Conservation (phyloP, 2,888 invertebrate genomes). For the Molanna angustata region DNA sequence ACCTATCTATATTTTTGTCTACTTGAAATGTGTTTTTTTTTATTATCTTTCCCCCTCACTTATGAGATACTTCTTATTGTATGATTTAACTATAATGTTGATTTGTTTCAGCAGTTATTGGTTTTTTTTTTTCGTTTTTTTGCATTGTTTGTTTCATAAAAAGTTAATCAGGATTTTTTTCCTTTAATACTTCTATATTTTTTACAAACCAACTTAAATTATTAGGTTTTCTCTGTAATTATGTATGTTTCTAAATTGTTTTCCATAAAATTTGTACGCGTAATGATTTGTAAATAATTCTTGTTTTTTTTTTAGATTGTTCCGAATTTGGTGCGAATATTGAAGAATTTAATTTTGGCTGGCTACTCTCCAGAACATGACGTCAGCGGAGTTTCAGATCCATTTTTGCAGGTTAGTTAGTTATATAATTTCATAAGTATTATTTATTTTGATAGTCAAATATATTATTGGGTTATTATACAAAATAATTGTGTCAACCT, state of each 20-base stretch:
- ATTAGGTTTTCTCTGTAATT: no score
- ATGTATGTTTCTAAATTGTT: no score
- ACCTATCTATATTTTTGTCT: no score
- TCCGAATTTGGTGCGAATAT: slow-evolving; percentile 94
- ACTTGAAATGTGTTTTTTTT: no score
- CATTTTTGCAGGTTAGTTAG: slow-evolving; percentile 86
- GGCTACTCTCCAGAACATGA: slow-evolving; percentile 99
- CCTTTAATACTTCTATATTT: neutral
- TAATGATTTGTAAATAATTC: slow-evolving; percentile 5
- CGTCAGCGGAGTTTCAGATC: slow-evolving; percentile 98
- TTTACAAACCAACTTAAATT: neutral
- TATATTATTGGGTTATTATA: slow-evolving; percentile 1
- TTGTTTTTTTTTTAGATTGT: slow-evolving; percentile 76
- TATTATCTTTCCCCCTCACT: no score
- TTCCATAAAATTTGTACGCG: no score
- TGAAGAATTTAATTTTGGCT: slow-evolving; percentile 97
- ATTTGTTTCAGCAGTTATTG: no score
- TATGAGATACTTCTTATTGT: no score
- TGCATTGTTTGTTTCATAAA: no score
- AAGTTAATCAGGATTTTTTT: no score
- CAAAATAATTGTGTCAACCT: neutral
- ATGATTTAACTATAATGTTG: no score
- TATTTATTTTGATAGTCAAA: neutral
- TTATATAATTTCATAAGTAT: neutral
- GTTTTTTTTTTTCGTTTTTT: no score